Evolutionary conservation across 2,888 invertebrate genomes (phyloP), one percentile per base, ranked within the genome.

Genomic region (Melanargia galathea): DNA sequence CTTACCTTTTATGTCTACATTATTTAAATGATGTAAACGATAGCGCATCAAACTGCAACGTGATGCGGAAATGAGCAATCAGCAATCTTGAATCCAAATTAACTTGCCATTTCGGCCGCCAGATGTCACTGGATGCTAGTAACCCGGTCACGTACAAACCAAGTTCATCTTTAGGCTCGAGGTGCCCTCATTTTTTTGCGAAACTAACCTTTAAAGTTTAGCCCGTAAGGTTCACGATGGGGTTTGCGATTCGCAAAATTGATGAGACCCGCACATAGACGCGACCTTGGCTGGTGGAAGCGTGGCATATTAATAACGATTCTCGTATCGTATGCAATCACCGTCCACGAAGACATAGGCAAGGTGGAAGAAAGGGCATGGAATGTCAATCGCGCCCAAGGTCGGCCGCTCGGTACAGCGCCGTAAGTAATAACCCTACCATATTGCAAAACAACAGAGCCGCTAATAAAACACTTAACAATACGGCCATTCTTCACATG

Each of bases 351-450:
- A 88, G 86, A 87, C 83, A 83, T 86, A 84, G 82, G 74, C 82
- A 83, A 82, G 85, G 86, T 87, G 86, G 90, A 89, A 86, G 90
- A 90, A 90, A 90, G 89, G 89, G 86, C 90, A 87, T 83, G 86
- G 86, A 83, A 87, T 87, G 87, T 83, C 83, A 86, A 80, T 72
- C 77, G 77, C 65, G 64, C 66, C 77, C 86, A 88, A 90, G 88
- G 89, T 79, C 83, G 72, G 70, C 82, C 74, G 71, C 78, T 78
- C 70, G 24, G 73, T 82, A 26, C 30, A 52, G 7, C 52, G 33
- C 20, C 11, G 35, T 35, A 52, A 13, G n/a, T 26, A 82, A n/a
- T 83, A 79, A 84, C 60, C 77, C 82, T 65, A 68, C 79, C 69
- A 72, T 73, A 73, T 78, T 68, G 66, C 73, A 73, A 73, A 70